Conservation (phyloP, 2,797 vertebrate species). For the Tragopan temminckii region DNA sequence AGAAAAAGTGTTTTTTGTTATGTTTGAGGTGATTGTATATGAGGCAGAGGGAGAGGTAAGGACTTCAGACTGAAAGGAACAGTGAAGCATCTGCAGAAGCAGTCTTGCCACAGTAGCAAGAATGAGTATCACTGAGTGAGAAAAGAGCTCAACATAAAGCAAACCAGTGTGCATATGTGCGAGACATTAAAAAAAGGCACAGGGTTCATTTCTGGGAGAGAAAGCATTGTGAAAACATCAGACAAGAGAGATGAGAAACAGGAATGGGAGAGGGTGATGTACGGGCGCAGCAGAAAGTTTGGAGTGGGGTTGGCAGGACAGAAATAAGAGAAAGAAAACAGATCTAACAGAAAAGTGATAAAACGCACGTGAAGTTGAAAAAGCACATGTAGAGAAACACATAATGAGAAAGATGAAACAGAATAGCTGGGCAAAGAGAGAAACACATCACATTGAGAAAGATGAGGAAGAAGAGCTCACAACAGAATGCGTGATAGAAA, state of each 20-base stretch:
- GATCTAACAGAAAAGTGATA: background rate
- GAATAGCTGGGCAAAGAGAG: background rate
- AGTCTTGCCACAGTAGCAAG: background rate
- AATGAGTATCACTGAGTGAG: background rate
- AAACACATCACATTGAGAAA: background rate
- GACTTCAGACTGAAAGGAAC: background rate
- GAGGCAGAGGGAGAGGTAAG: background rate
- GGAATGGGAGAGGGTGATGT: background rate
- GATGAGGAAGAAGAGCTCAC: background rate
- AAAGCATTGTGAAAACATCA: background rate
- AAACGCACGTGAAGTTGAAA: background rate
- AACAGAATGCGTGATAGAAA: background rate
- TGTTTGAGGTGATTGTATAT: background rate
- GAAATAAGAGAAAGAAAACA: background rate
- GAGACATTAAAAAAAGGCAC: background rate
- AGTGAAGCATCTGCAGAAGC: background rate
- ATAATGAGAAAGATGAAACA: background rate
- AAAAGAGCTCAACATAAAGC: background rate
- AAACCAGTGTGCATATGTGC: background rate
- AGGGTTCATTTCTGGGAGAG: background rate
- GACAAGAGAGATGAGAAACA: background rate
- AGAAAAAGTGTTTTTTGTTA: background rate
- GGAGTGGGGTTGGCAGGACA: background rate
- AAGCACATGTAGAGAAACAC: background rate
- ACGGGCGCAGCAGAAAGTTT: conserved; percentile 33